Conservation (phyloP, 2,113 vertebrate genomes). For the Ophiodon elongatus region DNA sequence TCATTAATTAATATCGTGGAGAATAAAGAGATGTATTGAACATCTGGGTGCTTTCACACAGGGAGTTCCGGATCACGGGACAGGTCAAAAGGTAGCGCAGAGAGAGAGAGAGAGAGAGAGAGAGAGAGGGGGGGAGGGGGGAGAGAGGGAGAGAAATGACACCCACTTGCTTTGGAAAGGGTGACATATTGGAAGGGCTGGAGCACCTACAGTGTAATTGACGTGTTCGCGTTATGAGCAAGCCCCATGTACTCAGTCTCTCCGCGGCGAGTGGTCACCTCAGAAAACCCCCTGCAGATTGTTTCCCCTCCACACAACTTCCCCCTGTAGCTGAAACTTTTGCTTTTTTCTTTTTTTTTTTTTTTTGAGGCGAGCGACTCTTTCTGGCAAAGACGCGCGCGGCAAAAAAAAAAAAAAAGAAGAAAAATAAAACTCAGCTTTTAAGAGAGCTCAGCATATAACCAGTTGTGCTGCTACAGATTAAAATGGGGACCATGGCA, state of each 20-base stretch:
- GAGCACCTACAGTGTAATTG: constrained; percentile 1
- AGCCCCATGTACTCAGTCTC: constrained; percentile 15
- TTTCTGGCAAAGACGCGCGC: constrained; percentile 64
- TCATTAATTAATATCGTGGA: constrained; percentile 68
- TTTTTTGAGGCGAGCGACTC: constrained; percentile 46
- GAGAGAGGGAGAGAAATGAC: constrained; percentile 5
- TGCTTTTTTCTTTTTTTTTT: constrained; percentile 26
- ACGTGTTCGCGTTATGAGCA: constrained; percentile 56
- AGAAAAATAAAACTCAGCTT: too few species aligned
- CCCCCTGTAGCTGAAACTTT: constrained; percentile 53
- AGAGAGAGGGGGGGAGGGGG: too few species aligned
- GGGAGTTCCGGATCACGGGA: constrained; percentile 2
- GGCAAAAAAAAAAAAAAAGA: constrained; percentile 27
- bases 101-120: not conserved
- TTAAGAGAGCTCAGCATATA: constrained; percentile 60
- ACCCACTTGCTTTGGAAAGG: constrained; percentile 50
- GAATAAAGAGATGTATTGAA: constrained; percentile 51
- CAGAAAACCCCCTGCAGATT: constrained; percentile 51
- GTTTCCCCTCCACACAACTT: constrained; percentile 43
- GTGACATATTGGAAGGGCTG: constrained; percentile 46
- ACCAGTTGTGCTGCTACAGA: constrained; percentile 65
- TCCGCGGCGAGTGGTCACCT: constrained; percentile 65
- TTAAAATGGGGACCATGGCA: constrained; percentile 79
- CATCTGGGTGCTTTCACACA: constrained; percentile 36
- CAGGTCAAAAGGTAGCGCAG: constrained; percentile 37